These are phyloP conservation scores for Marisa cornuarietis DNA, from an alignment of 1,140 invertebrate species.

Conservation along the genomic window DNA sequence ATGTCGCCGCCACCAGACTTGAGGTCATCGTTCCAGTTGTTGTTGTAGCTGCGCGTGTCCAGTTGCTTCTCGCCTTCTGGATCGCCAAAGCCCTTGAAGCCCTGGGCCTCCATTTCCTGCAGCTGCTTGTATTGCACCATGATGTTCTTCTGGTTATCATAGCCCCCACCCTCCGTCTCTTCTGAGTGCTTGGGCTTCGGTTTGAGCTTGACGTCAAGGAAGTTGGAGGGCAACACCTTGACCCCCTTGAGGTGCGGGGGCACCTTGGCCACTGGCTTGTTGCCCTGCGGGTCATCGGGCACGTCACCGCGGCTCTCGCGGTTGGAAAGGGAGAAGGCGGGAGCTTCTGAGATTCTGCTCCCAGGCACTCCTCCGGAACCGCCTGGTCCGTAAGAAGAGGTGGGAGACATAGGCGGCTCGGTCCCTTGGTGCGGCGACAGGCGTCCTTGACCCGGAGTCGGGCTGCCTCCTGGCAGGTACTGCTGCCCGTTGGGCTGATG, in stretches of 20 bases:
- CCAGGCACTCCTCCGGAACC: neutral
- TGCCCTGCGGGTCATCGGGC: conserved; percentile 6
- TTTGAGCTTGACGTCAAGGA: conserved; percentile 30
- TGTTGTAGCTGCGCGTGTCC: neutral
- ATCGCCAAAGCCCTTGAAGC: conserved; percentile 1
- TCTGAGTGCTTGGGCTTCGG: conserved; percentile 14
- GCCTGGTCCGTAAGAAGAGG: neutral
- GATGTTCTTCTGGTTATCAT: conserved; percentile 31
- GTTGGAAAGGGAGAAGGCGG: conserved; percentile 48
- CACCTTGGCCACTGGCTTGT: conserved; percentile 52
- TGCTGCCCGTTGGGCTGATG: neutral
- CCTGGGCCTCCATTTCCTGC: conserved; percentile 18
- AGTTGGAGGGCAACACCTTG: conserved; percentile 31
- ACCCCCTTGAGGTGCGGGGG: conserved; percentile 49
- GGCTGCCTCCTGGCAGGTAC: neutral
- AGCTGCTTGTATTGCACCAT: conserved; percentile 28
- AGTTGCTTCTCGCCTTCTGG: conserved; percentile 1
- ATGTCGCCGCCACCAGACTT: neutral
- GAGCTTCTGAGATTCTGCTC: conserved; percentile 24
- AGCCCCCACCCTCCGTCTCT: neutral
- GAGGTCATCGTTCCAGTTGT: conserved; percentile 19
- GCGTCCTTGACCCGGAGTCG: neutral
- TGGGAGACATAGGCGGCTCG: conserved; percentile 4
- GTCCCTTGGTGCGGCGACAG: neutral
- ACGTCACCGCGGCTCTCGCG: conserved; percentile 34